A percentile compares a stretch with the other conserved stretches of the same genome.
Evolutionary conservation across 2,888 invertebrate genomes (phyloP).

Genomic region (Ennomos erosarius): DNA sequence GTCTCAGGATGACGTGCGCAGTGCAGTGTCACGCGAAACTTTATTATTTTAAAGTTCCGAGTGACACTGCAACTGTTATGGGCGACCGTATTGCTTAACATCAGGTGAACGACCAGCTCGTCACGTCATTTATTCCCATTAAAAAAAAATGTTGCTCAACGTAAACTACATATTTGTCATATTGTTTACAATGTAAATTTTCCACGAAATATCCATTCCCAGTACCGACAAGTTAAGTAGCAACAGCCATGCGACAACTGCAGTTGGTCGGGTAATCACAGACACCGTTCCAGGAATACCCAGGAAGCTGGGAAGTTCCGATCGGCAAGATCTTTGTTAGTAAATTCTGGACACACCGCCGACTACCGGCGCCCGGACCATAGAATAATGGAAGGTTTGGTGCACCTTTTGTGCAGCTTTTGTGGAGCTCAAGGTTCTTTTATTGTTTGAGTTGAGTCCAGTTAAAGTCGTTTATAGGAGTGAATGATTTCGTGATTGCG

Average conservation of each 20-base stretch:
- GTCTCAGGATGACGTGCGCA: too few relatives aligned
- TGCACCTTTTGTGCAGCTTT: slow-evolving; percentile 32
- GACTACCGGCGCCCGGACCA: slow-evolving; percentile 40
- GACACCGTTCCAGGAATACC: slow-evolving; percentile 60
- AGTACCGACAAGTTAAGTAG: background rate
- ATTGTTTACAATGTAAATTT: slow-evolving; percentile 7
- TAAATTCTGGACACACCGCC: slow-evolving; percentile 46
- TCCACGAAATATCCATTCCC: slow-evolving; percentile 40
- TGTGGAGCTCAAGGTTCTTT: slow-evolving; percentile 28
- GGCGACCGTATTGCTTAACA: too few relatives aligned
- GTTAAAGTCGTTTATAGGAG: slow-evolving; percentile 19
- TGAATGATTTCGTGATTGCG: slow-evolving; percentile 11
- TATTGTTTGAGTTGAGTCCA: slow-evolving; percentile 32
- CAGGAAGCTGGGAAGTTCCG: slow-evolving; percentile 55
- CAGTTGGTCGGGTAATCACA: slow-evolving; percentile 52
- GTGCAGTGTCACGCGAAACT: too few relatives aligned
- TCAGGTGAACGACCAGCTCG: too few relatives aligned
- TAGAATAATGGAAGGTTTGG: slow-evolving; percentile 49
- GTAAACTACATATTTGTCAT: too few relatives aligned
- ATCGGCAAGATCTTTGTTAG: slow-evolving; percentile 64
- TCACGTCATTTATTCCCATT: too few relatives aligned
- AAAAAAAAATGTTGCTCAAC: too few relatives aligned
- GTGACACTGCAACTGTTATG: too few relatives aligned
- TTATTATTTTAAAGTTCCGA: too few relatives aligned
- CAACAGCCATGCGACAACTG: slow-evolving; percentile 8